A percentile compares a stretch with the other conserved stretches of the same genome.
Conservation (phyloP, 2,113 vertebrate genomes). For the Lepidothrix coronata region DNA sequence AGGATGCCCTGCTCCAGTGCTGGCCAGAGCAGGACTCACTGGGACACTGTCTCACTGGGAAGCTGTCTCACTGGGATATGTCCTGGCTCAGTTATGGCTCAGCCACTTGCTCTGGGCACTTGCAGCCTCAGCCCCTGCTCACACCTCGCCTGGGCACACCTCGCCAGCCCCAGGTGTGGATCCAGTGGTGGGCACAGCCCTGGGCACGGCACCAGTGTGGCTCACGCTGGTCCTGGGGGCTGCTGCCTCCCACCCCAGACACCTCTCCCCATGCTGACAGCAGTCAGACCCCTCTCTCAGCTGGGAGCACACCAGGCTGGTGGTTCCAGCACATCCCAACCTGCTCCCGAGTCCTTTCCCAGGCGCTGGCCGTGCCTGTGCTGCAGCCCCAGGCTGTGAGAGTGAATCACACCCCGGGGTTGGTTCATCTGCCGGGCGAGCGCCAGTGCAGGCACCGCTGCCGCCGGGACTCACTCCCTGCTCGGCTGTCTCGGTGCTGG, state of each 20-base stretch:
- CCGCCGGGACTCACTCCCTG: not conserved
- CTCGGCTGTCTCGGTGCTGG: not conserved
- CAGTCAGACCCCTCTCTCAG: rapidly evolving
- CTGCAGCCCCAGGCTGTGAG: rapidly evolving
- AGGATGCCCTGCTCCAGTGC: not conserved
- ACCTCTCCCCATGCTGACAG: rapidly evolving
- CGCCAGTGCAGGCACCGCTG: not conserved
- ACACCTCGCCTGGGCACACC: rapidly evolving
- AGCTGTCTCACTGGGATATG: no score
- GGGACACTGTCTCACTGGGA: not conserved
- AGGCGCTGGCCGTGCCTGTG: not conserved
- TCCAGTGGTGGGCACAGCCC: not conserved
- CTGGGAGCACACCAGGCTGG: not conserved
- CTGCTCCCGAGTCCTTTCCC: not conserved
- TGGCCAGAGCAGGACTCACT: not conserved
- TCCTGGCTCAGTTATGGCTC: not conserved
- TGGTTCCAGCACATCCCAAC: not conserved
- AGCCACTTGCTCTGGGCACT: not conserved
- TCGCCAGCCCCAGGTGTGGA: not conserved
- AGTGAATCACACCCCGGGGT: not conserved
- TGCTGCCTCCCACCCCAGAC: not conserved
- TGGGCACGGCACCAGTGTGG: rapidly evolving
- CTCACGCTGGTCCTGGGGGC: rapidly evolving
- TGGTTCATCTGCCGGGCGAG: not conserved
- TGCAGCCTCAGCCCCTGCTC: not conserved